Conservation (phyloP, 2,797 vertebrate genomes). For the Coccyzus lansbergi region DNA sequence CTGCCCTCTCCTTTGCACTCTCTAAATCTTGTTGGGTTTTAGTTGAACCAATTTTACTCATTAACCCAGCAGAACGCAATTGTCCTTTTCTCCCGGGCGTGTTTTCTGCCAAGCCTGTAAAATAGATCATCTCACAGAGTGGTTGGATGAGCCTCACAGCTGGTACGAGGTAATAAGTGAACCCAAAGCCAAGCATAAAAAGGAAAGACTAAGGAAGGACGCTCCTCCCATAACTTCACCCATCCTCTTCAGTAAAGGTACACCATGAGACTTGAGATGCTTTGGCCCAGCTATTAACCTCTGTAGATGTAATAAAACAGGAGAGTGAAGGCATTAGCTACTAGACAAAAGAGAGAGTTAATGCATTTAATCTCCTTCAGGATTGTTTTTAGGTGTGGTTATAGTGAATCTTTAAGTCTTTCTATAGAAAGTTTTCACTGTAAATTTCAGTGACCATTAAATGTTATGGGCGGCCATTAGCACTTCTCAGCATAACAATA, state of each 20-base stretch:
- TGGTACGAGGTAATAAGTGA: background rate
- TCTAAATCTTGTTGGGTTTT: background rate
- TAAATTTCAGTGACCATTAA: background rate
- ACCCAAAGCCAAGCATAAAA: background rate
- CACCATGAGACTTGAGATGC: background rate
- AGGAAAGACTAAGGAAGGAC: background rate
- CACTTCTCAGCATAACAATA: conserved; percentile 37
- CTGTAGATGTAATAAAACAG: background rate
- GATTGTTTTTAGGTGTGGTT: conserved; percentile 14
- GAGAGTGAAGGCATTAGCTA: background rate
- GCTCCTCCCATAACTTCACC: background rate
- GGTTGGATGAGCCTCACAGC: background rate
- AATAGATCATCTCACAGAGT: rapidly evolving
- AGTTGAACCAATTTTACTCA: rapidly evolving
- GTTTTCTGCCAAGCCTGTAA: background rate
- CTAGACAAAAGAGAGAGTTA: conserved; percentile 2
- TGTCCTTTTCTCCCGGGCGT: background rate
- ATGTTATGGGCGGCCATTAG: background rate
- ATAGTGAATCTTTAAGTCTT: background rate
- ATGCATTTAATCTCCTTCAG: background rate
- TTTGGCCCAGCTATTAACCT: background rate
- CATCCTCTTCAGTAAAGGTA: background rate
- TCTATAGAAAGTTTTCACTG: background rate
- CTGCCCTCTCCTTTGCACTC: background rate
- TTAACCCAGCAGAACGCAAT: background rate